phyloP scores from a whole-genome alignment of 2,113 vertebrate species.

The Phodopus roborovskii region DNA sequence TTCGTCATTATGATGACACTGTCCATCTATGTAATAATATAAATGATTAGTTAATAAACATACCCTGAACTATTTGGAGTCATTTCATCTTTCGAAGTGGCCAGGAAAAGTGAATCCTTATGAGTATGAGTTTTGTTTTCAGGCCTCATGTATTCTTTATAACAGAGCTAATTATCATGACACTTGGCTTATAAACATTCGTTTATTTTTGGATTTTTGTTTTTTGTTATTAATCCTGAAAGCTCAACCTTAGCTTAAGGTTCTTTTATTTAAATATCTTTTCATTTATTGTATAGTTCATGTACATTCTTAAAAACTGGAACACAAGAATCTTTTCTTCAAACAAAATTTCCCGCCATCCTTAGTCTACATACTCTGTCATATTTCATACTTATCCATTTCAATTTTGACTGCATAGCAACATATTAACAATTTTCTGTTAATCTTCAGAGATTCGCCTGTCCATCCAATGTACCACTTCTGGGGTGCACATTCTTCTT shows the following conservation, averaged over 20 bases:
- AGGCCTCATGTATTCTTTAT: not conserved
- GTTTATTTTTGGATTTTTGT: not conserved
- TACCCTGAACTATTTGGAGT: not conserved
- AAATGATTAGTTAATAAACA: not conserved
- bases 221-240: too few relatives aligned
- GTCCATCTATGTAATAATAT: not conserved
- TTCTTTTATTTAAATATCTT: too few relatives aligned
- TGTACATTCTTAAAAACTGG: not conserved
- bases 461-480: not conserved
- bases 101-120: not conserved
- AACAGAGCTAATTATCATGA: not conserved
- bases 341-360: not conserved
- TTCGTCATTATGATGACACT: not conserved
- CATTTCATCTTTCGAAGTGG: not conserved
- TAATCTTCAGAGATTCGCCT: not conserved
- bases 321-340: not conserved
- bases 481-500: too few relatives aligned
- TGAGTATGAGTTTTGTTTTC: not conserved
- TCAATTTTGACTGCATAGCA: not conserved
- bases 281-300: not conserved
- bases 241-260: too few relatives aligned
- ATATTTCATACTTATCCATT: not conserved
- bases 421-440: not conserved
- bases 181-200: not conserved
- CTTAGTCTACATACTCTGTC: not conserved